A percentile compares a stretch with the other conserved stretches of the same genome.
Conservation (phyloP, 1,140 invertebrate genomes). For the Hylaeus anthracinus region DNA sequence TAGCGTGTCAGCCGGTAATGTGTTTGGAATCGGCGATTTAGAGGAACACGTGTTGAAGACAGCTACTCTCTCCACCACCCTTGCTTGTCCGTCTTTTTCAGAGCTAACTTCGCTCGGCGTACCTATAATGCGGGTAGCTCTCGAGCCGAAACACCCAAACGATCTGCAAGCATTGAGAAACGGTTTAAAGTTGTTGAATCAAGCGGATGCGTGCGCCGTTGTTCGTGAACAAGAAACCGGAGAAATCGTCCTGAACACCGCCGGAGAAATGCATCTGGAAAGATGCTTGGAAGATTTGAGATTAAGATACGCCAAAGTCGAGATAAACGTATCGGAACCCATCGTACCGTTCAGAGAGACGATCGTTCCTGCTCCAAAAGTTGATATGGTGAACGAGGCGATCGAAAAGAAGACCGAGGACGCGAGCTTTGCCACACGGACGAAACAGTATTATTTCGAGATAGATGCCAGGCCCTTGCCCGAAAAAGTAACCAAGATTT, state of each 20-base stretch:
- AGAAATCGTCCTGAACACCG: constrained; percentile 97
- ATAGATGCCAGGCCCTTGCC: constrained; percentile 92
- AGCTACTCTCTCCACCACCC: constrained; percentile 92
- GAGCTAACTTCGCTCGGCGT: constrained; percentile 90
- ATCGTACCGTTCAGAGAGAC: constrained; percentile 99
- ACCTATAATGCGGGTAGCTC: constrained; percentile 96
- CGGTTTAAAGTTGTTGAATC: constrained; percentile 91
- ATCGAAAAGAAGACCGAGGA: constrained; percentile 85
- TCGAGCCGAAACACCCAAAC: constrained; percentile 93
- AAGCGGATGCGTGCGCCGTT: constrained; percentile 96
- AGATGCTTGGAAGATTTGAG: constrained; percentile 95
- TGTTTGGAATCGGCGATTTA: constrained; percentile 93
- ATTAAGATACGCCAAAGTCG: constrained; percentile 91
- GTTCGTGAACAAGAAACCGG: constrained; percentile 96
- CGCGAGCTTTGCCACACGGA: constrained; percentile 83
- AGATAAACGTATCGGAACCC: constrained; percentile 94
- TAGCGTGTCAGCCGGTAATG: constrained; percentile 92
- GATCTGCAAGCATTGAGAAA: constrained; percentile 91
- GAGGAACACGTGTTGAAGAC: constrained; percentile 94
- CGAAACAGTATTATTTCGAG: constrained; percentile 86
- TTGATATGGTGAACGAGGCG: constrained; percentile 94
- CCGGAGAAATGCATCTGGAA: constrained; percentile 98
- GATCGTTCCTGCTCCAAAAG: constrained; percentile 89
- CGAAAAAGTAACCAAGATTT: constrained; percentile 85
- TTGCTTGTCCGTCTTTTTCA: constrained; percentile 94